A percentile compares a stretch with the other conserved stretches of the same genome.
Evolutionary conservation across 2,113 vertebrate species (phyloP).

Genomic region (Spea bombifrons): DNA sequence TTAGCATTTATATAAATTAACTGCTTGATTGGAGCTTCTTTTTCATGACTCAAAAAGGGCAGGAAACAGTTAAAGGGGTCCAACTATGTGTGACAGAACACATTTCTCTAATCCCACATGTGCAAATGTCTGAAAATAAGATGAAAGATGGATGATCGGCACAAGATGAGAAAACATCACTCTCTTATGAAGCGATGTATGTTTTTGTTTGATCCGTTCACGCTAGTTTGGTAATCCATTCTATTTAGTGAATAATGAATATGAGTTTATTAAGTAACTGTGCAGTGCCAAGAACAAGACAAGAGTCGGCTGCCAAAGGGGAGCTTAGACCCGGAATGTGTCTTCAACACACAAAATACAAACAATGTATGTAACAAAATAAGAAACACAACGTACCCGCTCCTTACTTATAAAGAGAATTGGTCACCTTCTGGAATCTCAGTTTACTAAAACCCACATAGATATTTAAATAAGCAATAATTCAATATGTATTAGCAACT

Average conservation of each 20-base stretch:
- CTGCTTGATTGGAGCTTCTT: neutral
- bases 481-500: too few species aligned
- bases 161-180: conserved; percentile 23
- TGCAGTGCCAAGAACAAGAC: conserved; percentile 2
- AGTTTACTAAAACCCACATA: too few species aligned
- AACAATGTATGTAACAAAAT: neutral
- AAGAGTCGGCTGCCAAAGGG: neutral
- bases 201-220: conserved; percentile 26
- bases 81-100: neutral
- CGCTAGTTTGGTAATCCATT: conserved; percentile 32
- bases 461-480: too few species aligned
- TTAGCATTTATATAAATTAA: too few species aligned
- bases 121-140: neutral
- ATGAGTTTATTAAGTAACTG: conserved; percentile 11
- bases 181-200: conserved; percentile 16
- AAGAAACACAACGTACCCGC: neutral
- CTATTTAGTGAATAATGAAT: conserved; percentile 30
- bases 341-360: neutral
- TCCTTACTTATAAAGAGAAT: too few species aligned
- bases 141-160: conserved; percentile 20
- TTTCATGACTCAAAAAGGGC: neutral
- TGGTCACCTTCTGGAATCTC: too few species aligned
- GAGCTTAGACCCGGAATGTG: neutral
- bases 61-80: neutral
- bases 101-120: neutral